phyloP scores from a whole-genome alignment of 2,888 invertebrate species.

The Macrosoma leucophasiata region DNA sequence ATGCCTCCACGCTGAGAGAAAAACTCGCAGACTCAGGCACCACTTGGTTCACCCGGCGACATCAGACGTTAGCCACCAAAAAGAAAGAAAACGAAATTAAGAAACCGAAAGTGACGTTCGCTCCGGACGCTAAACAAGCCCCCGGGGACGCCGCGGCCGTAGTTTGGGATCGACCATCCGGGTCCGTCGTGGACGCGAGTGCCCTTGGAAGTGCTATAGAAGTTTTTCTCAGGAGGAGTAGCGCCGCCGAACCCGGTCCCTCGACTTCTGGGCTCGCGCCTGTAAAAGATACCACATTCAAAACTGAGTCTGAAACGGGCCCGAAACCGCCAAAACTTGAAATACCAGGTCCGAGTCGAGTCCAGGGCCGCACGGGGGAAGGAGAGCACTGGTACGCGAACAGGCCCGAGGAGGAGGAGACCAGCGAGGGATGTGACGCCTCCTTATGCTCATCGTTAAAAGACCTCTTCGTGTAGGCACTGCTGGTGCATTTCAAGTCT shows the following conservation, averaged over 20 bases:
- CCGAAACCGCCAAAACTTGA: constrained; percentile 54
- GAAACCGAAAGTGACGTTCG: constrained; percentile 74
- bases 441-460: constrained; percentile 89
- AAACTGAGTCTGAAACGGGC: constrained; percentile 43
- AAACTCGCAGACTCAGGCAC: constrained; percentile 68
- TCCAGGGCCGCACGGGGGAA: constrained; percentile 34
- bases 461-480: constrained; percentile 87
- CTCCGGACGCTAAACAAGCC: constrained; percentile 77
- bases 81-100: constrained; percentile 69
- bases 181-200: constrained; percentile 86
- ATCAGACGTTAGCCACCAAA: constrained; percentile 83
- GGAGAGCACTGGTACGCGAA: constrained; percentile 77
- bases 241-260: constrained; percentile 59
- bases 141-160: constrained; percentile 78
- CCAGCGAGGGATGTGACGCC: constrained; percentile 84
- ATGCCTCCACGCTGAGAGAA: constrained; percentile 82
- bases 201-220: constrained; percentile 89
- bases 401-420: constrained; percentile 82
- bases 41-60: constrained; percentile 86
- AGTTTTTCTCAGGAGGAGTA: constrained; percentile 82
- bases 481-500: constrained; percentile 42
- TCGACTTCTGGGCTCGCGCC: constrained; percentile 41
- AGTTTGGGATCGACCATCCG: constrained; percentile 84
- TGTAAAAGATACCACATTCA: constrained; percentile 40
- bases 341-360: constrained; percentile 45